Conservation (phyloP, 2,888 invertebrate genomes). For the Agonopterix arenella region DNA sequence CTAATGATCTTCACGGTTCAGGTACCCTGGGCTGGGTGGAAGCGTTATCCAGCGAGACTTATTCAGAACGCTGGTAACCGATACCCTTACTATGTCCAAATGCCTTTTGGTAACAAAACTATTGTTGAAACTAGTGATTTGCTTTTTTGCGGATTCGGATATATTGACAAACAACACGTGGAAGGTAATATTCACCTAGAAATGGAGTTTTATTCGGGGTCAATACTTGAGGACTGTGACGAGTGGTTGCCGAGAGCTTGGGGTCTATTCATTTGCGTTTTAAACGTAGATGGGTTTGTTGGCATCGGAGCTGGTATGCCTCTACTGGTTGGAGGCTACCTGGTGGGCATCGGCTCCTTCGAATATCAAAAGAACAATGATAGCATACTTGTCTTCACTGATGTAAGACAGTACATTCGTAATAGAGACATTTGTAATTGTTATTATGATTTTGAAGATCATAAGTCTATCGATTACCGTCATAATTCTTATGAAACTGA, state of each 20-base stretch:
- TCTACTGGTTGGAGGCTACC: background rate
- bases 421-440: too few species aligned
- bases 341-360: slow-evolving; percentile 11
- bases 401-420: background rate
- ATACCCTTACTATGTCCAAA: background rate
- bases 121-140: background rate
- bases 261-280: slow-evolving; percentile 10
- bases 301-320: slow-evolving; percentile 8
- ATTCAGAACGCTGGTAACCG: background rate
- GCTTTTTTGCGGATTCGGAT: background rate
- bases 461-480: too few species aligned
- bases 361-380: slow-evolving; percentile 7
- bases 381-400: slow-evolving; percentile 13
- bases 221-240: slow-evolving; percentile 7
- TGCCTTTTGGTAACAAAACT: background rate
- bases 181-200: background rate
- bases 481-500: too few species aligned
- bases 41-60: background rate
- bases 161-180: background rate
- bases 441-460: too few species aligned
- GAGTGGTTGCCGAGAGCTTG: slow-evolving; percentile 12
- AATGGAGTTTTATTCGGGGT: background rate
- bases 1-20: background rate
- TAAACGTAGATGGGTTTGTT: slow-evolving; percentile 3
- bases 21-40: background rate